Evolutionary conservation across 1,140 invertebrate genomes (phyloP), one percentile per base, ranked within the genome.

Genomic region (Heliconius hermathena): DNA sequence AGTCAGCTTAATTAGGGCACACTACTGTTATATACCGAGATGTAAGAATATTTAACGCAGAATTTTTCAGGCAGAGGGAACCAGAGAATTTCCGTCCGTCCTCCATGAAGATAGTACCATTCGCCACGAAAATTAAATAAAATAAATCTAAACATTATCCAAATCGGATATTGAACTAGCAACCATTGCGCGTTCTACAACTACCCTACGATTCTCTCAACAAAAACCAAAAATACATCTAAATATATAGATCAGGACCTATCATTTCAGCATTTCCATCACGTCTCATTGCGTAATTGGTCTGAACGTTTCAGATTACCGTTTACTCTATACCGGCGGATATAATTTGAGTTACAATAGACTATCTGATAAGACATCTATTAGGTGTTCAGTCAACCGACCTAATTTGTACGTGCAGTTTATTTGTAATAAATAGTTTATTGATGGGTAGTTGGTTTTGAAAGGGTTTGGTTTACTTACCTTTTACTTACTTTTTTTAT

Each of bases 231-330:
- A 29, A 26, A 66, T 26, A 66, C 13, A 66, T 22, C 0, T 66
- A 66, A 8, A 26, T 26, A 26, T 1, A 26, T 29, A 29, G 22
- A 22, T 66, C 26, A 66, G 22, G 26, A 29, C 8, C 26, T 66
- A 29, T 29, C 60, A 29, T 66, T 66, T 66, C 22, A 66, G 60
- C n/a, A 66, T 77, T 77, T 52, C 70, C 33, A 29, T 54, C 66
- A 71, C 66, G 66, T 52, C 41, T 16, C 66, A 54, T 5, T 66
- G 33, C 71, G 33, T 78, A 73, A 78, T 78, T 78, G 66, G 71
- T 60, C 38, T 46, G 73, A 78, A 78, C 38, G 77, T n/a, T 78
- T 74, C 72, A 72, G 52, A 78, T 78, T 74, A 73, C 76, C 72
- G 18, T 73, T 74, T 78, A 78, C 52, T 70, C 54, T 57, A 77